phyloP scores from a whole-genome alignment of 1,140 invertebrate species.

The Aphelenchoides fujianensis region DNA sequence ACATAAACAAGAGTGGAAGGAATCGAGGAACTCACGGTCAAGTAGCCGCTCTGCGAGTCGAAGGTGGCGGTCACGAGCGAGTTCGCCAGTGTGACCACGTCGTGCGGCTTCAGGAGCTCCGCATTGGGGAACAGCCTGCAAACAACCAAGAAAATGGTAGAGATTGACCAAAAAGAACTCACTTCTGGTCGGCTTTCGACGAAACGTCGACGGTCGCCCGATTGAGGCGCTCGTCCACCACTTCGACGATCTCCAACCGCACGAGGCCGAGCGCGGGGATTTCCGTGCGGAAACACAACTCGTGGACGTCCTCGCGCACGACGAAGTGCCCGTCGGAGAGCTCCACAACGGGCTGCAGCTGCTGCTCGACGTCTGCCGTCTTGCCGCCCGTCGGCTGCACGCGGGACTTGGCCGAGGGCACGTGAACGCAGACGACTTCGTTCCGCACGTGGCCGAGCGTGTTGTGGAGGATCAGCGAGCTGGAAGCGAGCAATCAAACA shows the following conservation, averaged over 20 bases:
- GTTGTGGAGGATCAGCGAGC: slow-evolving; percentile 75
- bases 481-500: slow-evolving; percentile 51
- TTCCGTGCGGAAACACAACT: slow-evolving; percentile 69
- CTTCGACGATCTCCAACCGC: slow-evolving; percentile 66
- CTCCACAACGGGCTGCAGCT: slow-evolving; percentile 37
- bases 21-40: slow-evolving; percentile 41
- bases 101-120: background rate
- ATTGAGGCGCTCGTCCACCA: slow-evolving; percentile 6
- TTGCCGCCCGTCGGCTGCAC: slow-evolving; percentile 68
- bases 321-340: slow-evolving; percentile 19
- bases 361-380: slow-evolving; percentile 49
- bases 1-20: too few relatives aligned
- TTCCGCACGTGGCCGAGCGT: slow-evolving; percentile 69
- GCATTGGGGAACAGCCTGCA: background rate
- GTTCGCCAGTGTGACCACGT: slow-evolving; percentile 61
- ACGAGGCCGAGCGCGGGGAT: slow-evolving; percentile 67
- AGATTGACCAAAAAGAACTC: background rate
- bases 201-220: slow-evolving; percentile 5
- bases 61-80: slow-evolving; percentile 70
- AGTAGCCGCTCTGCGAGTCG: slow-evolving; percentile 65
- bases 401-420: slow-evolving; percentile 69
- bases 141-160: background rate
- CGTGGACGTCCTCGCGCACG: slow-evolving; percentile 36
- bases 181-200: background rate
- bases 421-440: slow-evolving; percentile 70